Base-by-base conservation (phyloP, 2,888 invertebrate genomes). In the Lycia hirtaria region DNA sequence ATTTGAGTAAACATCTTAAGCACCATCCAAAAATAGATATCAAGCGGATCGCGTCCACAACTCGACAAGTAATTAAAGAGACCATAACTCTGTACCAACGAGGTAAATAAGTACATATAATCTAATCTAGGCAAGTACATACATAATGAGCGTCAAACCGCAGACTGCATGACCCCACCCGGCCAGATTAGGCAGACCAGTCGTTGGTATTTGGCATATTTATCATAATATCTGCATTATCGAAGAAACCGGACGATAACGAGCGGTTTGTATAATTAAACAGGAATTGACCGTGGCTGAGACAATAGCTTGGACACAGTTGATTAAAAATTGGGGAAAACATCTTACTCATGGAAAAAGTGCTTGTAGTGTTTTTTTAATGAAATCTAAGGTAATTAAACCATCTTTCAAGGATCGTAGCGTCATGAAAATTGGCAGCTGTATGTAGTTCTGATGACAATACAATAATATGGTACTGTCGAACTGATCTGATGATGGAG, bases 91-190 rank as follows among this genome's bases (percentile, higher is more conserved):
- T 22, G 40, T 9, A 19, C 19, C 14, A 26, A 41, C 20, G 22
- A 20, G 20, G 52, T 62, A 54, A 4, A 9, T 35, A 17, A 24
- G 24, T 24, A 24, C 24, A 19, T 71, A 37, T 37, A 65, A 69
- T 50, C 59, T 64, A 69, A 61, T 28, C 37, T 50, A 50, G 41
- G 48, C 47, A 41, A 50, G 53, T 48, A 56, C n/a, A n/a, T n/a
- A n/a, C n/a, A n/a, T n/a, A n/a, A n/a, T n/a, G n/a, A n/a, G n/a
- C n/a, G n/a, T n/a, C n/a, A n/a, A n/a, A n/a, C 24, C 14, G 44
- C 67, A 73, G 73, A 73, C 73, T 64, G 68, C 71, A 47, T 67
- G 73, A 73, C 73, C 71, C 69, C 72, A 69, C 60, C 26, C 45
- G 1, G 20, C 35, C 47, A n/a, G 53, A 59, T 59, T 53, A 32